Percentiles rank a stretch among this genome's conserved stretches.
Conservation (phyloP, 2,888 invertebrate genomes). For the Aromia moschata region DNA sequence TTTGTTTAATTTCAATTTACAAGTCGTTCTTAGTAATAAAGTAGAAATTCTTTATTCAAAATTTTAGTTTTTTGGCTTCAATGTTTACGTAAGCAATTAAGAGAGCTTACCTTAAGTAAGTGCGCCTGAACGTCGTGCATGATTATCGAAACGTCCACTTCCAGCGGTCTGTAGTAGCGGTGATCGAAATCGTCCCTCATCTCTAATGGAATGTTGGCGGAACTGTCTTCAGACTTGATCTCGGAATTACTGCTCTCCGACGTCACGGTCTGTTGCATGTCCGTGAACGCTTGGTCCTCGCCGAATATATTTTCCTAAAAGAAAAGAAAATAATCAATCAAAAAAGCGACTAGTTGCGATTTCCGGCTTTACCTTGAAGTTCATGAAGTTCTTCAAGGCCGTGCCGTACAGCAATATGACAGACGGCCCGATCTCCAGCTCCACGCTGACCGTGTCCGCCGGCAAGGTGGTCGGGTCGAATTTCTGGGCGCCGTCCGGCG, state of each 20-base stretch:
- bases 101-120: conserved; percentile 79
- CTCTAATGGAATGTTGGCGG: conserved; percentile 75
- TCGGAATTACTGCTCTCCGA: conserved; percentile 61
- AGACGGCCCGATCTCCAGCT: conserved; percentile 94
- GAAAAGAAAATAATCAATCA: neutral
- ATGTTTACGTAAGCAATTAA: no score
- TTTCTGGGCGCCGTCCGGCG: conserved; percentile 71
- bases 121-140: conserved; percentile 97
- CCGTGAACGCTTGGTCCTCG: conserved; percentile 92
- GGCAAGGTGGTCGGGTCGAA: conserved; percentile 88
- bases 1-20: no score
- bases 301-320: conserved; percentile 94
- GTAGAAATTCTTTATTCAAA: no score
- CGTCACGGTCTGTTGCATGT: conserved; percentile 77
- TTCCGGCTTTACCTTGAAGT: conserved; percentile 71
- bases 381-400: conserved; percentile 87
- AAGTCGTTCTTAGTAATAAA: no score
- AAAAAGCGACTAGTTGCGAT: neutral
- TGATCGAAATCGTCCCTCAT: conserved; percentile 85
- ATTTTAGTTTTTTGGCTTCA: no score
- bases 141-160: conserved; percentile 91
- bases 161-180: conserved; percentile 86
- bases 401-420: conserved; percentile 92
- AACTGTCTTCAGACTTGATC: conserved; percentile 73
- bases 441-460: conserved; percentile 90